Percentiles rank a stretch among this genome's conserved stretches.
These are phyloP conservation scores for Sinocyclocheilus maitianheensis DNA, from an alignment of 2,113 vertebrate genomes.

Conservation along the genomic window DNA sequence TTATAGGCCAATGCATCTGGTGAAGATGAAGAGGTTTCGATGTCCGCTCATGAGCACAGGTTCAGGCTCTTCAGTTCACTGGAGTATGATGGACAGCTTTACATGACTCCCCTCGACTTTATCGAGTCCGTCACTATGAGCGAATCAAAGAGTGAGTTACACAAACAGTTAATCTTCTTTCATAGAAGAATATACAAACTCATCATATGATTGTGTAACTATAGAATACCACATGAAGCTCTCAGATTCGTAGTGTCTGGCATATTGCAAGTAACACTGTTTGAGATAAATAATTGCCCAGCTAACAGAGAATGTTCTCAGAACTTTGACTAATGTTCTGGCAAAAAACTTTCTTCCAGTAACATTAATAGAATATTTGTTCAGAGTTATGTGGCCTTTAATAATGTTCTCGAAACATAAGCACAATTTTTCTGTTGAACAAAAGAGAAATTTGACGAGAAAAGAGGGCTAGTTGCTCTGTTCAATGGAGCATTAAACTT, in stretches of 20 bases:
- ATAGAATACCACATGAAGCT: background rate
- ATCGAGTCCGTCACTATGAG: slow-evolving; percentile 88
- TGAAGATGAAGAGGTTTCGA: slow-evolving; percentile 84
- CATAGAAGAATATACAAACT: background rate
- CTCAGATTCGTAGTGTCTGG: background rate
- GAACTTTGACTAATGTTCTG: background rate
- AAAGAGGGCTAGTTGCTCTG: background rate
- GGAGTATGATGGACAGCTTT: slow-evolving; percentile 91
- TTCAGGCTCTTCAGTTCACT: slow-evolving; percentile 90
- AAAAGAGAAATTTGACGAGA: background rate
- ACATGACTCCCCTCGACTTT: slow-evolving; percentile 93
- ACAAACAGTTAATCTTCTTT: background rate
- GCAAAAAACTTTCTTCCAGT: background rate
- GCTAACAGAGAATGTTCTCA: background rate
- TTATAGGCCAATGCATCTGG: slow-evolving; percentile 73
- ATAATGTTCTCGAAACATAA: too few relatives aligned
- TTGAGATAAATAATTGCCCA: too few relatives aligned
- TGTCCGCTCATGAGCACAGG: slow-evolving; percentile 86
- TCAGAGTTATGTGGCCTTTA: too few relatives aligned
- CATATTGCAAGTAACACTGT: background rate
- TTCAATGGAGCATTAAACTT: background rate
- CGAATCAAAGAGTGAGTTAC: slow-evolving; percentile 84
- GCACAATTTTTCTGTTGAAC: background rate
- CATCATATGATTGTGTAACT: background rate
- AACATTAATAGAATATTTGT: background rate